A percentile compares a stretch with the other conserved stretches of the same genome.
Evolutionary conservation across 2,888 invertebrate species (phyloP).

Genomic region (Pycnomerus fuliginosus): DNA sequence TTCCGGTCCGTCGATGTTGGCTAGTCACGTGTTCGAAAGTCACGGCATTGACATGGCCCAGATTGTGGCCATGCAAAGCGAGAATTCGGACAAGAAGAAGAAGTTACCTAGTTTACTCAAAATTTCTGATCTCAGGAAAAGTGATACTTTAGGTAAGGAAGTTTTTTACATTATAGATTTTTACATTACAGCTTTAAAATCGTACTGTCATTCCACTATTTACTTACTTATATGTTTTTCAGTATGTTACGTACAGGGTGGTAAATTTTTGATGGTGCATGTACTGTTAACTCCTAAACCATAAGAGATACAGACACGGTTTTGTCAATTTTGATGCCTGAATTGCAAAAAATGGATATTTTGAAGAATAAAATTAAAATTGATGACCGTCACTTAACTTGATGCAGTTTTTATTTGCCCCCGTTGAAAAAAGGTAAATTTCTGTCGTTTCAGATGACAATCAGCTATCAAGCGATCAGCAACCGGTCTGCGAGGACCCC

Average conservation of each 20-base stretch:
- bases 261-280: no score
- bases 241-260: no score
- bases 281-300: no score
- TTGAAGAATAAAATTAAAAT: no score
- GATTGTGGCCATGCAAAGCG: constrained; percentile 33
- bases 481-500: constrained; percentile 22
- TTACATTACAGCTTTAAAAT: background rate
- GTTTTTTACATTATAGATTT: constrained; percentile 3
- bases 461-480: constrained; percentile 23
- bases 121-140: constrained; percentile 46
- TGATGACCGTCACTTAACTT: no score
- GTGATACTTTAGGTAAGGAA: constrained; percentile 32
- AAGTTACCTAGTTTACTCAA: constrained; percentile 49
- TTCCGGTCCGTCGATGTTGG: constrained; percentile 52
- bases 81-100: constrained; percentile 41
- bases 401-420: no score
- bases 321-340: no score
- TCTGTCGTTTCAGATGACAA: constrained; percentile 33
- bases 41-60: constrained; percentile 56
- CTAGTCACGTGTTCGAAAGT: constrained; percentile 55
- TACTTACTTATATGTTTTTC: no score
- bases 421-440: no score
- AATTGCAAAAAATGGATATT: no score
- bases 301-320: no score
- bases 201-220: background rate